These are phyloP conservation scores for Labeo calbasu DNA, from an alignment of 2,797 vertebrate genomes.

Conservation along the genomic window DNA sequence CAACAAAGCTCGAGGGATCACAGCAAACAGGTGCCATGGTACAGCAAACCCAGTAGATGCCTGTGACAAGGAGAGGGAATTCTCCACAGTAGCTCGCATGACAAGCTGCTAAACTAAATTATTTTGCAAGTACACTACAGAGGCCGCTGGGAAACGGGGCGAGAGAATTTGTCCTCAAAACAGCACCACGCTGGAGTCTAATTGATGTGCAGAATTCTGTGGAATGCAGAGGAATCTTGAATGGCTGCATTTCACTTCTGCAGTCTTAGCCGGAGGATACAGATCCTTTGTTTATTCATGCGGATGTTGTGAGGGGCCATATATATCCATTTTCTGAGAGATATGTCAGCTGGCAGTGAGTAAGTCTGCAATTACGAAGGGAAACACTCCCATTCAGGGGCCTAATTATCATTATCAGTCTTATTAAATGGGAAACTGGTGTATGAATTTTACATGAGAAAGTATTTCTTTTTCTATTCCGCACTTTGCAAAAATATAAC, in stretches of 20 bases:
- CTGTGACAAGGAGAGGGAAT: conserved; percentile 15
- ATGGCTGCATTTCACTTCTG: conserved; percentile 55
- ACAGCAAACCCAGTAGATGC: conserved; percentile 11
- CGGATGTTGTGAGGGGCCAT: conserved; percentile 61
- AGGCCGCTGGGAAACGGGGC: conserved; percentile 43
- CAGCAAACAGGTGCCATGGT: conserved; percentile 15
- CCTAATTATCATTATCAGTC: conserved; percentile 69
- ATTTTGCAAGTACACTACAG: conserved; percentile 45
- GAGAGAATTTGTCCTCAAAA: conserved; percentile 54
- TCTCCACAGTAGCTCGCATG: conserved; percentile 44
- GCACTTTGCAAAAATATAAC: not conserved
- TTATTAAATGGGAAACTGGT: conserved; percentile 68
- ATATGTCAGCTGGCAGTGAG: conserved; percentile 64
- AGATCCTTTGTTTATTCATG: conserved; percentile 68
- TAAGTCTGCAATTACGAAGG: conserved; percentile 63
- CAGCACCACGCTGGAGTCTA: conserved; percentile 60
- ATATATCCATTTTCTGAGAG: conserved; percentile 67
- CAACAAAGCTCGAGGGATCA: conserved; percentile 8
- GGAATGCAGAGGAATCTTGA: conserved; percentile 63
- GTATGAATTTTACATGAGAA: conserved; percentile 67
- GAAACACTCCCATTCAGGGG: conserved; percentile 67
- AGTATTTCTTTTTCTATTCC: conserved; percentile 27
- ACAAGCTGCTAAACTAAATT: conserved; percentile 43
- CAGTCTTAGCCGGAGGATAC: conserved; percentile 61
- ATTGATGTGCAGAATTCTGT: conserved; percentile 63